Conservation (phyloP, 2,797 vertebrate species). For the Chelidonichthys spinosus region DNA sequence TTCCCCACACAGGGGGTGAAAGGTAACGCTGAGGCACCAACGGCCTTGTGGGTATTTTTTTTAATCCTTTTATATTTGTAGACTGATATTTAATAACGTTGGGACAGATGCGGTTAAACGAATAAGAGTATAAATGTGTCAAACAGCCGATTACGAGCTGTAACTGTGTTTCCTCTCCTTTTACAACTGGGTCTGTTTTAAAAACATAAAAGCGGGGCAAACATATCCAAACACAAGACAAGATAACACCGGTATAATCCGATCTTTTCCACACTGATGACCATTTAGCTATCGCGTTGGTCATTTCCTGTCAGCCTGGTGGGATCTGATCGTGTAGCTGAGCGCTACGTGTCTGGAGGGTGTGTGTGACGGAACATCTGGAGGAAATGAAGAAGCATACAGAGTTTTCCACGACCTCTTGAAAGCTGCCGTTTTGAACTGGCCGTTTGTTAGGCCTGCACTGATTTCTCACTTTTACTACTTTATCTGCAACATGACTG, state of each 20-base stretch:
- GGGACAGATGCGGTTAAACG: not conserved
- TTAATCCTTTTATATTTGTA: not conserved
- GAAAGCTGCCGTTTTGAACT: not conserved
- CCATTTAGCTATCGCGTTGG: not conserved
- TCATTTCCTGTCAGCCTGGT: no score
- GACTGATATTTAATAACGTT: not conserved
- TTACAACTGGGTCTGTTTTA: no score
- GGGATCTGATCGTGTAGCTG: not conserved
- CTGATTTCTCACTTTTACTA: conserved; percentile 14
- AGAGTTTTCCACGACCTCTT: not conserved
- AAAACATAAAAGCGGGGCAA: not conserved
- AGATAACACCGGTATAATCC: not conserved
- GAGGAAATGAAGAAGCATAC: not conserved
- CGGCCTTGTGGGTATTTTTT: not conserved
- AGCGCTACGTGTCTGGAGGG: not conserved
- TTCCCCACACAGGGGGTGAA: not conserved
- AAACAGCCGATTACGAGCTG: no score
- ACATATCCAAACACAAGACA: not conserved
- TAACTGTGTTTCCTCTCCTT: not conserved
- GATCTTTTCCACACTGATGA: not conserved
- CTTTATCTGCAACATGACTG: conserved; percentile 3
- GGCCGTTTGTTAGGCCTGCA: not conserved
- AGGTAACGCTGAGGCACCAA: not conserved
- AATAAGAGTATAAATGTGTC: no score
- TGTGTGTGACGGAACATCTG: not conserved